Evolutionary conservation across 2,113 vertebrate genomes (phyloP).

Genomic region (Leuciscus idus): DNA sequence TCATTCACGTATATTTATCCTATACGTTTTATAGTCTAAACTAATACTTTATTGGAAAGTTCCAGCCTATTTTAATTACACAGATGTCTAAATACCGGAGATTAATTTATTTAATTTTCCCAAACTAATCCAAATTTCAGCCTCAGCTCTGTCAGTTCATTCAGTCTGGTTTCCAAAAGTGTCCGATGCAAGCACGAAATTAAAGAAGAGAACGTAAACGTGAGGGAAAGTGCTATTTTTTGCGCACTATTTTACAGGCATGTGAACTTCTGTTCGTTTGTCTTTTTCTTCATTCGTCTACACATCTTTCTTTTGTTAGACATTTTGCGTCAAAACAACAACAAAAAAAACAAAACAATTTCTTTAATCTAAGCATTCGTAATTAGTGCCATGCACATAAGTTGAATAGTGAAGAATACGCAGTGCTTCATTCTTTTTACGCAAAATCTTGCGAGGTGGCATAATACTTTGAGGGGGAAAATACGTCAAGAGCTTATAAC

Average conservation of each 20-base stretch:
- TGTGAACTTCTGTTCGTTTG: background rate
- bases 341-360: too few species aligned
- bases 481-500: background rate
- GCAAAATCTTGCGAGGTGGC: background rate
- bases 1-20: background rate
- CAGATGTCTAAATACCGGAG: background rate
- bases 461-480: background rate
- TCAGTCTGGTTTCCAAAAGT: constrained; percentile 4
- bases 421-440: background rate
- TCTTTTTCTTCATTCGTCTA: background rate
- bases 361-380: background rate
- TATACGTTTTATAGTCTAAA: constrained; percentile 24
- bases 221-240: background rate
- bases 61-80: background rate
- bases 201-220: background rate
- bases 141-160: background rate
- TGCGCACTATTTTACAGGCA: constrained; percentile 2
- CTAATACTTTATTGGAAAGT: background rate
- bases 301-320: background rate
- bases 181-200: background rate
- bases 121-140: constrained; percentile 4
- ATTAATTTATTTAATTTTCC: background rate
- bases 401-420: background rate
- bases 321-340: background rate
- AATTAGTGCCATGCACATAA: background rate